Evolutionary conservation across 2,888 invertebrate species (phyloP), one percentile per base, ranked within the genome.

Genomic region (Lithosia quadra): DNA sequence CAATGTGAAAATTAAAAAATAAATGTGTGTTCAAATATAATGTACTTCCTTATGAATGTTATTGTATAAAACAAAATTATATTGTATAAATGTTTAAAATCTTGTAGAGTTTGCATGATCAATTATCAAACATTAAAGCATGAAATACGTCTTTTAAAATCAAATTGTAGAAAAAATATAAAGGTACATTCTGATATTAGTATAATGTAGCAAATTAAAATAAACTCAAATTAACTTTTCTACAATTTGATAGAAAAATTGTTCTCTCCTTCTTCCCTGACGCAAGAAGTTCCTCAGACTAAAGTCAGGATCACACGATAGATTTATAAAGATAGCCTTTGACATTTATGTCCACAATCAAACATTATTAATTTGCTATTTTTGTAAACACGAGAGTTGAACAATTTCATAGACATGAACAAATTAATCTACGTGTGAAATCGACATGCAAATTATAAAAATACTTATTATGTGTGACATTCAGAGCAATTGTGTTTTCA

Each of bases 21-120:
- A 76, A 73, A 72, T 91, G 90, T 92, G 93, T 93, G 93, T 93
- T 93, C 93, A 93, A 88, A 84, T 71, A 69, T 83, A 84, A 88
- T 87, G 84, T 90, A 87, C 88, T 55, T 63, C 63, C 34, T 55
- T 92, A 90, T 89, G 84, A 89, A 90, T 91, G 90, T 92, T 92
- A 86, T 80, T 86, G 83, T 88, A 86, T 86, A 86, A 87, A 88
- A 77, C 84, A 77, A 85, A 84, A 85, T 34, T 88, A 82, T 85
- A 88, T 88, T 84, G 85, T 87, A 88, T 80, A 81, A 81, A 82
- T 78, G 72, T 79, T 80, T 64, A 67, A 80, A 74, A 78, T 79
- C 67, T 76, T 69, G 36, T 78, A 74, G 75, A 79, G 77, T 81
- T 77, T 79, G 75, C 77, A 79, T 81, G 77, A 73, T 68, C 57